Base-by-base conservation (phyloP, 2,797 vertebrate genomes). In the Coregonus suidteri region DNA sequence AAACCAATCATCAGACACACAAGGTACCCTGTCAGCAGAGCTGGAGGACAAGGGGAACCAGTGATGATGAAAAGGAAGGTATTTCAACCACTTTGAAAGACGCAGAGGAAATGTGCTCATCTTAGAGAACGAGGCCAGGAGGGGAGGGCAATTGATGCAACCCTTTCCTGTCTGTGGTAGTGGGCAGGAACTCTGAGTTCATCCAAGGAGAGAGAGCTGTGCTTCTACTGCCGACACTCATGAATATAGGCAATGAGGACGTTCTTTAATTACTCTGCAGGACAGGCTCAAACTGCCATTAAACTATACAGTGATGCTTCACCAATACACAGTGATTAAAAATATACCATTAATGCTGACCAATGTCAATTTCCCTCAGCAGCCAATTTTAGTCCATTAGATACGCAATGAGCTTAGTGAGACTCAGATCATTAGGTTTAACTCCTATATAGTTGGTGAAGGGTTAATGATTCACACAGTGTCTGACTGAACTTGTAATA, bases 61-160 rank as follows among this genome's bases (percentile, higher is more conserved):
- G 51, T 34, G 69, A 25, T 78, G 69, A 79, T 65, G 54, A 77
- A 77, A 76, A 74, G 59, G 11, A 77, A 65, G 31, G 18, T 14
- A 66, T 62, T 71, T 59, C 51, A 37, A 25, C 15, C 34, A 30
- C 62, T 52, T 66, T 75, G 35, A 77, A 74, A 13, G 64, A 76
- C 66, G 54, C 41, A 16, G n/a, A n/a, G 41, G 25, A 67, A 71
- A 67, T 65, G 41, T 68, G 3, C 75, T 71, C 6, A 59, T 37
- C n/a, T 67, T 35, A 31, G 13, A 54, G 71, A 78, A 83, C 2
- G 41, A 47, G 9, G 41, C 41, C 41, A 47, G 41, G 41, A 47
- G 41, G 71, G 83, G 83, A 77, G 41, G 56, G 3, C 35, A 37
- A 52, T 78, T 74, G 88, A 81, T 84, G 69, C 30, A 75, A 30